Evolutionary conservation across 1,140 invertebrate genomes (phyloP).

Genomic region (Orchesella cincta): DNA sequence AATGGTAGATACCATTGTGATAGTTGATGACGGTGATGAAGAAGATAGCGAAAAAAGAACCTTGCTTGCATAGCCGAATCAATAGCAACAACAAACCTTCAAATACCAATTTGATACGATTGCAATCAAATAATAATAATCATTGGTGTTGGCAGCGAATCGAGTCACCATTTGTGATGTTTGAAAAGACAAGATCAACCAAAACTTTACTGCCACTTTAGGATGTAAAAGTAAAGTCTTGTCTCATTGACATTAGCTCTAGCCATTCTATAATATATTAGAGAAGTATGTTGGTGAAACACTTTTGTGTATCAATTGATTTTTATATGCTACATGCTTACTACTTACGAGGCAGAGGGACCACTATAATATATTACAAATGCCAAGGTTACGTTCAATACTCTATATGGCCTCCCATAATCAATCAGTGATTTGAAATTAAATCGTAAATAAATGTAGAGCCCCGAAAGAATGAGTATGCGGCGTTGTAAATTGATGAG

Average conservation of each 20-base stretch:
- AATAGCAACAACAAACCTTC: slow-evolving; percentile 16
- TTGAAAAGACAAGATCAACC: neutral
- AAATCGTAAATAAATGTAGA: too few species aligned
- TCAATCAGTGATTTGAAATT: too few species aligned
- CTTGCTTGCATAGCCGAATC: slow-evolving; percentile 23
- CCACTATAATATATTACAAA: too few species aligned
- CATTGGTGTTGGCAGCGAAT: neutral
- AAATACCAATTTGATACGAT: slow-evolving; percentile 27
- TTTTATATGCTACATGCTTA: too few species aligned
- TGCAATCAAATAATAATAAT: neutral
- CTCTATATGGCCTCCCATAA: too few species aligned
- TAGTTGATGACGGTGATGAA: neutral
- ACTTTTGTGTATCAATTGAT: too few species aligned
- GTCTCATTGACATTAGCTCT: neutral
- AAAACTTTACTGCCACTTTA: neutral
- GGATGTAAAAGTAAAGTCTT: neutral
- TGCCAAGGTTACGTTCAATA: too few species aligned
- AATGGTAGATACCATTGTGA: neutral
- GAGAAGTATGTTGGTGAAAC: neutral
- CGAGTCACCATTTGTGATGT: neutral
- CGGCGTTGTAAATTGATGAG: too few species aligned
- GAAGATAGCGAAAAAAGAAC: slow-evolving; percentile 9
- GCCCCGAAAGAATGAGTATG: too few species aligned
- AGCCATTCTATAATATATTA: neutral
- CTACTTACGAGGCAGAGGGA: too few species aligned